Evolutionary conservation across 2,888 invertebrate genomes (phyloP), one percentile per base, ranked within the genome.

Genomic region (Dryobotodes eremita): DNA sequence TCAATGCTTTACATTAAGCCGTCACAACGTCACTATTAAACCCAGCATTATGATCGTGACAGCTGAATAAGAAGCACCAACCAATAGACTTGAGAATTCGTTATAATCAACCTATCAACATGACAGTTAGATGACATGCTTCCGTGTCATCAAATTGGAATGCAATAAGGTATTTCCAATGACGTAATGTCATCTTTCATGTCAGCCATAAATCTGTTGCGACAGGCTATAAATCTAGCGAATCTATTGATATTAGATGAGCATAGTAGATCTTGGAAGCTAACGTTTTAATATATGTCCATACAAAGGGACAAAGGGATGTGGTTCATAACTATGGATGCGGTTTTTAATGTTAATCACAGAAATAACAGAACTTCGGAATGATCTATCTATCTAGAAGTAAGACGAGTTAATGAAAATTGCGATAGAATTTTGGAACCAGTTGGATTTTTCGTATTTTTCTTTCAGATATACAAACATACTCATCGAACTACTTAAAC

Each of bases 211-310:
- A 75, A 83, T 83, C 80, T 71, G 20, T 26, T 20, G 42, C 23
- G 64, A 61, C 71, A 69, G 71, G 71, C 55, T 15, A 84, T 83
- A 84, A 83, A 83, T 83, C 75, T 75, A 55, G n/a, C 5, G 7
- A n/a, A 53, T 59, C 75, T 78, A 73, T 75, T 75, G 75, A 85
- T 31, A 83, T 78, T 55, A 61, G 69, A 64, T 72, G 69, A 55
- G 59, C 53, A 65, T 53, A 57, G 15, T 57, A 75, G 48, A 68
- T 62, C 66, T 59, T 69, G 57, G 50, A 57, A 78, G 46, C 53
- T 46, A 64, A 71, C 26, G 66, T 26, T 36, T 82, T 65, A 61
- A 55, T 77, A 59, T n/a, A 78, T 50, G 5, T 46, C 11, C 23
- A 13, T 69, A 48, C 7, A 66, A 36, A 70, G 5, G 11, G 5